phyloP scores from a whole-genome alignment of 1,140 invertebrate genomes.

The Drosophila mojavensis region DNA sequence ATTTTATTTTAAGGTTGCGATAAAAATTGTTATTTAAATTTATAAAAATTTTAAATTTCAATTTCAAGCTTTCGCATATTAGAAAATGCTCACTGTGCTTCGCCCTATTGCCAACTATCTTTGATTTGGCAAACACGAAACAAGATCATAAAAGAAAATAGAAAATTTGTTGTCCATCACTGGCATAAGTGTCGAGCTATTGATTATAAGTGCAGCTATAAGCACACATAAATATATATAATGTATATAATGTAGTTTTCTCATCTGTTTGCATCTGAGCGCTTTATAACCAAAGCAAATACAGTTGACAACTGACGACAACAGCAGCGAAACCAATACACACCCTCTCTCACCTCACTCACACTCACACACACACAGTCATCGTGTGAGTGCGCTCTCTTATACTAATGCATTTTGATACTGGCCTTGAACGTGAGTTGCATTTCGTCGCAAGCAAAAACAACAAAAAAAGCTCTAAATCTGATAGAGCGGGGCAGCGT shows the following conservation, averaged over 20 bases:
- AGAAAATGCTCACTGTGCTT: neutral
- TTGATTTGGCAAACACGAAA: neutral
- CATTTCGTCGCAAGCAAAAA: conserved; percentile 69
- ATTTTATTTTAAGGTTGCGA: neutral
- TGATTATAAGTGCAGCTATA: conserved; percentile 50
- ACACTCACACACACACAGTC: neutral
- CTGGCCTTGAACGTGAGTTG: conserved; percentile 84
- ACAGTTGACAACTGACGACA: conserved; percentile 67
- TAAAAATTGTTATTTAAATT: neutral
- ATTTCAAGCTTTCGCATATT: neutral
- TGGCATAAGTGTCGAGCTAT: conserved; percentile 53
- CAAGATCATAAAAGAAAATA: conserved; percentile 12
- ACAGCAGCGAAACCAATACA: conserved; percentile 39
- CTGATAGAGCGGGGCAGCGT: conserved; percentile 32
- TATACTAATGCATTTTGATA: conserved; percentile 57
- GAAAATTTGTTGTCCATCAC: neutral
- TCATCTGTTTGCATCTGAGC: conserved; percentile 25
- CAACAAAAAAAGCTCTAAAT: conserved; percentile 4
- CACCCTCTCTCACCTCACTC: neutral
- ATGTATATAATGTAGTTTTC: conserved; percentile 7
- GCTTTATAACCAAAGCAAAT: conserved; percentile 29
- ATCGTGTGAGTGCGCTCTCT: conserved; percentile 17
- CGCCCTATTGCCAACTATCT: neutral
- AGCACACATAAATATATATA: conserved; percentile 1
- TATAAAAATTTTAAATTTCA: neutral